Evolutionary conservation across 1,140 invertebrate genomes (phyloP), one percentile per base, ranked within the genome.

Genomic region (Drosophila trapezifrons): DNA sequence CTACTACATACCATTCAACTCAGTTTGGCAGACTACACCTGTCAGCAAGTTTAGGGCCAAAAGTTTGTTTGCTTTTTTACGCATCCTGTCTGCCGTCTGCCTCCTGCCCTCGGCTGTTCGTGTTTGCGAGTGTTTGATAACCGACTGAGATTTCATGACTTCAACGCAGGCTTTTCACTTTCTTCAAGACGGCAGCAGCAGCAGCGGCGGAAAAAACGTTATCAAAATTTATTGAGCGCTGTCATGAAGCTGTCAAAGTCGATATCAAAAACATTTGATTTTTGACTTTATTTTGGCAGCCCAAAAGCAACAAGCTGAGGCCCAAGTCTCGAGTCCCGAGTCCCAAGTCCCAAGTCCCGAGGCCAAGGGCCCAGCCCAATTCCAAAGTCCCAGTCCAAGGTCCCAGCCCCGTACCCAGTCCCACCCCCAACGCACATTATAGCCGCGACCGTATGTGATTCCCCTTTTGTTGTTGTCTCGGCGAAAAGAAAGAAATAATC

Each of bases 211-310:
- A 25, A 55, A 70, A 57, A 75, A 69, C 63, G 84, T 90, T 90
- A 89, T 85, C 77, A 84, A 90, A 90, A 90, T 90, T 90, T 90
- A 90, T 90, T 86, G 87, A 87, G 82, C 80, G 80, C 83, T 90
- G 87, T 90, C 87, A 90, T 84, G 87, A 90, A 87, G 87, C 87
- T 90, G 87, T 90, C 87, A 90, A 84, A 87, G 80, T 90, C 89
- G 87, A 90, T 90, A 84, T 78, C 84, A 87, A 90, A 81, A 90
- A 87, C 87, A 84, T 90, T 90, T 90, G 80, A 90, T 90, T 90
- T 84, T 90, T 90, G 85, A 90, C 85, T 90, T 85, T 89, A 85
- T 90, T 81, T 73, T 90, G 77, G 70, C 76, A 84, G 84, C 54
- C 76, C 35, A 25, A 40, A 27, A 84, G 84, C 84, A 86, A 86